These are phyloP conservation scores for Nicator chloris DNA, from an alignment of 2,113 vertebrate genomes.

Conservation along the genomic window DNA sequence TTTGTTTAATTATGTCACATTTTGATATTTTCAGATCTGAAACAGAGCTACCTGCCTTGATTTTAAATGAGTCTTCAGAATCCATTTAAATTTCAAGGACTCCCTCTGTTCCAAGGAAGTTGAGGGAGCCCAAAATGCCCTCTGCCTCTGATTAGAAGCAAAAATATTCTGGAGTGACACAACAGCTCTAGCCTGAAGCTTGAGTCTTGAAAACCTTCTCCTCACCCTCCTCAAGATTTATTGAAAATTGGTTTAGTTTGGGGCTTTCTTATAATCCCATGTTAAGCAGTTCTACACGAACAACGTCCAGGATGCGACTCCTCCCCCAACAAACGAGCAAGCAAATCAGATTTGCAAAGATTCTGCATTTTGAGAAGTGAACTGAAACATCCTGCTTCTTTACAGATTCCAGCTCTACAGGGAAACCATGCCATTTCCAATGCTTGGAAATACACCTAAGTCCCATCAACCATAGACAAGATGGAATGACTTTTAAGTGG, in stretches of 20 bases:
- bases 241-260: neutral
- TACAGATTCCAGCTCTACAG: neutral
- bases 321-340: neutral
- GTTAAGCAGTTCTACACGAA: neutral
- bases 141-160: neutral
- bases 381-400: neutral
- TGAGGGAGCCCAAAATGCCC: neutral
- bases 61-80: neutral
- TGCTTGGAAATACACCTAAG: neutral
- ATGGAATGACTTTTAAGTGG: neutral
- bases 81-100: neutral
- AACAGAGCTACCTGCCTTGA: neutral
- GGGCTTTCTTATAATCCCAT: neutral
- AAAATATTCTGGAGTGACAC: neutral
- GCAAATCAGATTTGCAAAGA: neutral
- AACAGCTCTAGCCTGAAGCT: neutral
- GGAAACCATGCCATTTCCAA: neutral
- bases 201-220: neutral
- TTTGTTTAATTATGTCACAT: neutral
- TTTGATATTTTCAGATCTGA: neutral
- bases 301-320: neutral
- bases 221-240: neutral
- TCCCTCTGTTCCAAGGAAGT: neutral
- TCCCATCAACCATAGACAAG: rapidly evolving
- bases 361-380: neutral